phyloP scores from a whole-genome alignment of 2,113 vertebrate species.

The Calidris pygmaea region DNA sequence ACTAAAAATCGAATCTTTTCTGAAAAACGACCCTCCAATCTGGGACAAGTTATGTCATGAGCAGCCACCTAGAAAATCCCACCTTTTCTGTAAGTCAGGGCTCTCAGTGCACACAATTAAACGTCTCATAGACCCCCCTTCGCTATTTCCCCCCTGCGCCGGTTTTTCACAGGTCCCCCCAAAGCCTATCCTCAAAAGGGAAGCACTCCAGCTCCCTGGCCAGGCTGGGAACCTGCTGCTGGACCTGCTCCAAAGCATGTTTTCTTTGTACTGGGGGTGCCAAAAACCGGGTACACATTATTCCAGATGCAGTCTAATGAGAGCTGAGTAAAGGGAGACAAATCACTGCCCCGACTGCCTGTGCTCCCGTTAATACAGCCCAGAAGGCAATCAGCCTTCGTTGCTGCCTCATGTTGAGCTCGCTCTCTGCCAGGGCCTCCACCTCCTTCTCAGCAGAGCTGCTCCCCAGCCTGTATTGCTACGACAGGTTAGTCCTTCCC shows the following conservation, averaged over 20 bases:
- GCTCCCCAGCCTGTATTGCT: not conserved
- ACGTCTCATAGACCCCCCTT: not conserved
- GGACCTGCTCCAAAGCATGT: accelerated
- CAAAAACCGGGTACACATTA: not conserved
- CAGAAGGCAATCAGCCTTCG: not conserved
- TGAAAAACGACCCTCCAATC: not conserved
- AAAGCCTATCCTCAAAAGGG: not conserved
- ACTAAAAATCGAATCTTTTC: not conserved
- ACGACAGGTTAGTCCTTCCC: not conserved
- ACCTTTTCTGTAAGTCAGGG: not conserved
- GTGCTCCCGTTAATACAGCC: not conserved
- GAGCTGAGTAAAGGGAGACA: not conserved
- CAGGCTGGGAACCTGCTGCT: not conserved
- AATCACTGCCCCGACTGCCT: not conserved
- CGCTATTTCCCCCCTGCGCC: not conserved
- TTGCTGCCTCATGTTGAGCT: accelerated
- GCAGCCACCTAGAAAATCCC: not conserved
- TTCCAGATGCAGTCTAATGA: not conserved
- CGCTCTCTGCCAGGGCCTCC: not conserved
- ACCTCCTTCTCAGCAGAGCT: accelerated
- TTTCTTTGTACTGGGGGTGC: not conserved
- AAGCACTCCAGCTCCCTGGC: not conserved
- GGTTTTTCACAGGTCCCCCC: not conserved
- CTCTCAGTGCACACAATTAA: not conserved
- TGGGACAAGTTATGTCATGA: not conserved